These are phyloP conservation scores for Parazoanthus atlanticus DNA, from an alignment of 92 coral and sea anemone species.

Conservation along the genomic window DNA sequence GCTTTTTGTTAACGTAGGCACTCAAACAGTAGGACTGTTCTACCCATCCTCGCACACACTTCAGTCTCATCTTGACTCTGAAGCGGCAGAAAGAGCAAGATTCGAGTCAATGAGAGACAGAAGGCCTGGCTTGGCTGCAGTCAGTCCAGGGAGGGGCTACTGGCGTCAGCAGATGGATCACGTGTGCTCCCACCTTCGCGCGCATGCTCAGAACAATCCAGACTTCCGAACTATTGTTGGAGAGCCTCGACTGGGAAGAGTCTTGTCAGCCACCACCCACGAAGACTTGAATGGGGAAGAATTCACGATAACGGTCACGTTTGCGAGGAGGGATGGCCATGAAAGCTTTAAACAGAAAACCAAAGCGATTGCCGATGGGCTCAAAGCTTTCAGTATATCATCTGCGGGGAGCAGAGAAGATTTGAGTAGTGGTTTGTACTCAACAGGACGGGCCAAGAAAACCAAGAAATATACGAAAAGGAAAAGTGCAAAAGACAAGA, in stretches of 20 bases:
- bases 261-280: conserved; percentile 90
- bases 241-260: conserved; percentile 94
- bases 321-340: conserved; percentile 82
- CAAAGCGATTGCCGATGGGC: conserved; percentile 69
- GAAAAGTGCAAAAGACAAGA: conserved; percentile 56
- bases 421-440: conserved; percentile 56
- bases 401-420: conserved; percentile 61
- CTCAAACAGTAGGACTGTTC: conserved; percentile 94
- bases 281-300: conserved; percentile 97
- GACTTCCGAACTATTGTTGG: conserved; percentile 93
- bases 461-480: conserved; percentile 63
- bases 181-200: conserved; percentile 93
- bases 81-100: conserved; percentile 75
- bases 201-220: conserved; percentile 95
- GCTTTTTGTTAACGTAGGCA: conserved; percentile 54
- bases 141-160: conserved; percentile 97
- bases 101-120: conserved; percentile 87
- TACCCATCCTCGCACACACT: conserved; percentile 88
- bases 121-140: conserved; percentile 84
- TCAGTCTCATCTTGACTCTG: conserved; percentile 73
- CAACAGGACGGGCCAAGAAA: conserved; percentile 55
- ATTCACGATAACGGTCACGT: conserved; percentile 85
- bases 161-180: conserved; percentile 99
- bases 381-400: conserved; percentile 59
- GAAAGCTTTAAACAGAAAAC: conserved; percentile 80